These are phyloP conservation scores for Diogma glabrata DNA, from an alignment of 2,888 invertebrate genomes.

Conservation along the genomic window DNA sequence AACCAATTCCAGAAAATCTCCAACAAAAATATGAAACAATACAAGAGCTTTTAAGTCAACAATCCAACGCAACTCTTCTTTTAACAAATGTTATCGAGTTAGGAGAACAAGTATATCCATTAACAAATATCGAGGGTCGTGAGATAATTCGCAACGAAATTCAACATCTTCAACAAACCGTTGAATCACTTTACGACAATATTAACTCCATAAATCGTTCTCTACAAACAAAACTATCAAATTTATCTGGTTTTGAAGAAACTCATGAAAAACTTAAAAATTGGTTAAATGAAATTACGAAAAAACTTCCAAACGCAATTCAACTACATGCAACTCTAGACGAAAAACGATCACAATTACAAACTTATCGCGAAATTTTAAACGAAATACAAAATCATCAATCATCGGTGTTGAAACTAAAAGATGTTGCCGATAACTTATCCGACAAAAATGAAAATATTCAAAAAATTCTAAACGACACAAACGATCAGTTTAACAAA, in stretches of 20 bases:
- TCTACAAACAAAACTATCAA: conserved; percentile 68
- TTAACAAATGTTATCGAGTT: conserved; percentile 76
- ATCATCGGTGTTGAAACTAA: conserved; percentile 70
- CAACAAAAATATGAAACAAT: conserved; percentile 55
- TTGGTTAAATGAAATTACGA: conserved; percentile 69
- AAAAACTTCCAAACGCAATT: conserved; percentile 63
- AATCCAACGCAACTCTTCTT: conserved; percentile 58
- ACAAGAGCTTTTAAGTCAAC: conserved; percentile 62
- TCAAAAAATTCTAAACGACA: conserved; percentile 53
- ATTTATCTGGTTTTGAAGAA: conserved; percentile 87
- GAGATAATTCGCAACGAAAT: conserved; percentile 74
- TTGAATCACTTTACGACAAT: conserved; percentile 71
- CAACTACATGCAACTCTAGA: conserved; percentile 76
- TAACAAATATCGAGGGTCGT: conserved; percentile 76
- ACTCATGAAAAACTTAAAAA: conserved; percentile 62
- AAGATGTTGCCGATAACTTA: conserved; percentile 66
- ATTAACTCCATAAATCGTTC: conserved; percentile 67
- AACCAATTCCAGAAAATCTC: conserved; percentile 45
- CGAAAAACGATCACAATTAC: conserved; percentile 81
- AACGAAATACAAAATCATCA: conserved; percentile 78
- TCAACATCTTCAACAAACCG: conserved; percentile 69
- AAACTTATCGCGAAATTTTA: conserved; percentile 66
- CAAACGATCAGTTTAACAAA: conserved; percentile 60
- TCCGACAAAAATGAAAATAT: conserved; percentile 68
- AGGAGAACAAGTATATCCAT: conserved; percentile 78